Evolutionary conservation across 2,888 invertebrate genomes (phyloP).

Genomic region (Pristionchus japonicus): DNA sequence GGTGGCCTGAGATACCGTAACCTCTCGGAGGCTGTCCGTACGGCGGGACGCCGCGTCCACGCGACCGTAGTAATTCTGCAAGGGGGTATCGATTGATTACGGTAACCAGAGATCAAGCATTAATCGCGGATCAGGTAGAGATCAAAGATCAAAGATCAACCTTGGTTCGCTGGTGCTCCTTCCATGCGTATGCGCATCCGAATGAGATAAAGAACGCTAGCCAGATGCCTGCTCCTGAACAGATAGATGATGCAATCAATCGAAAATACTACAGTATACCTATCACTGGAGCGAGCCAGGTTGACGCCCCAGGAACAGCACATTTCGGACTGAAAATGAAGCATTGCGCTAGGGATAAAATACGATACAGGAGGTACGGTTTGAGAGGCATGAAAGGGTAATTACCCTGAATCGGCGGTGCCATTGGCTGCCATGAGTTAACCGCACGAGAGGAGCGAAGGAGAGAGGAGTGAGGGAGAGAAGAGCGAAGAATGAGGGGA

Average conservation of each 20-base stretch:
- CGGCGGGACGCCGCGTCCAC: constrained; percentile 35
- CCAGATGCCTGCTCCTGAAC: constrained; percentile 1
- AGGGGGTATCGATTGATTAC: not conserved
- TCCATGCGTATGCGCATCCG: not conserved
- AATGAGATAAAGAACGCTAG: not conserved
- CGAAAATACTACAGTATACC: no score
- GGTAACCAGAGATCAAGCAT: not conserved
- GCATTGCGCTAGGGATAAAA: not conserved
- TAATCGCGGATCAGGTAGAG: not conserved
- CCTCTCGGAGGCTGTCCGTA: constrained; percentile 17
- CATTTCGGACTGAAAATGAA: not conserved
- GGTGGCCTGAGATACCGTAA: not conserved
- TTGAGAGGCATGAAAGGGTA: no score
- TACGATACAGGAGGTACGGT: no score
- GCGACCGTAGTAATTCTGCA: constrained; percentile 46
- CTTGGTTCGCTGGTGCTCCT: constrained; percentile 21
- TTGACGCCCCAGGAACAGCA: not conserved
- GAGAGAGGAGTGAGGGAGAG: not conserved
- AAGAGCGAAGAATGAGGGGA: not conserved
- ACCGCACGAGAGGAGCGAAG: not conserved
- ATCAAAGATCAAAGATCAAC: constrained; percentile 1
- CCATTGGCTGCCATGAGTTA: not conserved
- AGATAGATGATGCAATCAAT: no score
- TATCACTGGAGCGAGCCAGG: not conserved
- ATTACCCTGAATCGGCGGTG: no score